These are phyloP conservation scores for Lathamus discolor DNA, from an alignment of 2,113 vertebrate species.

Conservation along the genomic window DNA sequence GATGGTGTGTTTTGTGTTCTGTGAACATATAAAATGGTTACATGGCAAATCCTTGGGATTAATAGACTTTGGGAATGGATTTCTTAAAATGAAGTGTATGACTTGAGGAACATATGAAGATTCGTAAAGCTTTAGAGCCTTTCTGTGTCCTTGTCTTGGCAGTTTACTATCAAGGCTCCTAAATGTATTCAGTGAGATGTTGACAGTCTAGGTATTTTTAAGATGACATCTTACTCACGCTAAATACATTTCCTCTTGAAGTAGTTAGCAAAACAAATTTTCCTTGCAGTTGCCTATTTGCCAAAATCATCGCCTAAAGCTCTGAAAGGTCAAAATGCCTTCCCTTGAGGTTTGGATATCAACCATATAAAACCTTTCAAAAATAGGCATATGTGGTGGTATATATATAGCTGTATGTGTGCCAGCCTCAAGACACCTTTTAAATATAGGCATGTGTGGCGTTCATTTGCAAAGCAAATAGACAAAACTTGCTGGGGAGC, in stretches of 20 bases:
- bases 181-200: constrained; percentile 58
- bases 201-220: constrained; percentile 57
- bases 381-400: not conserved
- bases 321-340: constrained; percentile 16
- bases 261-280: not conserved
- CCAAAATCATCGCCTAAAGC: not conserved
- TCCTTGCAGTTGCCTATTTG: constrained; percentile 10
- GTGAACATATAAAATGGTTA: not conserved
- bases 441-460: not conserved
- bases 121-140: constrained; percentile 29
- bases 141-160: not conserved
- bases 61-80: not conserved
- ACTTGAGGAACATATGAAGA: not conserved
- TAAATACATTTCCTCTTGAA: not conserved
- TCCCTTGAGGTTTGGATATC: not conserved
- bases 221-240: not conserved
- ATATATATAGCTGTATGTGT: not conserved
- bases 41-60: not conserved
- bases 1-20: not conserved
- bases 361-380: not conserved
- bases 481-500: not conserved
- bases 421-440: not conserved
- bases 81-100: not conserved
- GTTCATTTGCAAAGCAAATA: not conserved
- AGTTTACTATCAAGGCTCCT: constrained; percentile 22